Evolutionary conservation across 1,140 invertebrate genomes (phyloP).

Genomic region (Sitophilus oryzae): DNA sequence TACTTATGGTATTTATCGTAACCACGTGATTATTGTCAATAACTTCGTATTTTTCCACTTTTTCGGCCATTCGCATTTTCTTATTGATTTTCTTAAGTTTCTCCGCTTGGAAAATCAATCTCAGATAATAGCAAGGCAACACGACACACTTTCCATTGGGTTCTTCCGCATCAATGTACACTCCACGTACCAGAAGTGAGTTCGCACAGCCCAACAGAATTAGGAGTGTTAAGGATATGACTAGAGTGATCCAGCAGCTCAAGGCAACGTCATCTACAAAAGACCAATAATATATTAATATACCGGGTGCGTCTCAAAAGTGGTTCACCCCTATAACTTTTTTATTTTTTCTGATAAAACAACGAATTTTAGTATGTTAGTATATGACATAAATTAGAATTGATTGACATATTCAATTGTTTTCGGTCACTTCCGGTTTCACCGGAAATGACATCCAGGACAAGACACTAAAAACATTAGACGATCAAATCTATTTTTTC

Average conservation of each 20-base stretch:
- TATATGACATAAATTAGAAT: too few species aligned
- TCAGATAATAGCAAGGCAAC: conserved; percentile 74
- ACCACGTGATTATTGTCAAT: conserved; percentile 32
- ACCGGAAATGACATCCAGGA: too few species aligned
- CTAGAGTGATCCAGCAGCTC: conserved; percentile 72
- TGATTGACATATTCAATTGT: too few species aligned
- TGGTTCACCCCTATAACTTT: too few species aligned
- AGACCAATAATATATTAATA: conserved; percentile 4
- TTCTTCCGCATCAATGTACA: conserved; percentile 79
- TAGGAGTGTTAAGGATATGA: conserved; percentile 64
- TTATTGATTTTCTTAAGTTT: conserved; percentile 50
- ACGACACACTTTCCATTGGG: conserved; percentile 70
- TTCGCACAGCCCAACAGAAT: conserved; percentile 78
- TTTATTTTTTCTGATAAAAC: too few species aligned
- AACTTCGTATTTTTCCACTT: conserved; percentile 37
- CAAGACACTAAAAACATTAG: too few species aligned
- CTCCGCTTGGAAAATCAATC: conserved; percentile 66
- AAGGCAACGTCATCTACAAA: conserved; percentile 58
- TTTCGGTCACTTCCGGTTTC: too few species aligned
- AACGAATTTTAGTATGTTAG: too few species aligned
- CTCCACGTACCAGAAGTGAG: conserved; percentile 73
- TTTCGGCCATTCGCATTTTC: conserved; percentile 20
- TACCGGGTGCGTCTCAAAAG: too few species aligned
- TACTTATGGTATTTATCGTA: conserved; percentile 13
- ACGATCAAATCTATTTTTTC: too few species aligned